Evolutionary conservation across 2,797 vertebrate species (phyloP), one percentile per base, ranked within the genome.

Genomic region (Poeciliopsis presidionis): DNA sequence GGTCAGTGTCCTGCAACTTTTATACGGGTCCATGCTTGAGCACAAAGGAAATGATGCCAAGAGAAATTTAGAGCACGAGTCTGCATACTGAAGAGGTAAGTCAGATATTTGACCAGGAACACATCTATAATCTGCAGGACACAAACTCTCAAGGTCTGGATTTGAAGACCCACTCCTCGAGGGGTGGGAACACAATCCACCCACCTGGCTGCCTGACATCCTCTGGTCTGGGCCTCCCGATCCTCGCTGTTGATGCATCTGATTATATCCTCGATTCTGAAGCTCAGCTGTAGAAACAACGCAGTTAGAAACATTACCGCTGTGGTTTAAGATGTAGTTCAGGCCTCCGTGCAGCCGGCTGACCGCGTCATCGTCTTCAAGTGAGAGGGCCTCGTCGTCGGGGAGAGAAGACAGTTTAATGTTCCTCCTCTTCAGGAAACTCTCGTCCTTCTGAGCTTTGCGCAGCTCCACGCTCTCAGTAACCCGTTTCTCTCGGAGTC

Each of bases 191-290:
- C 22, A n/a, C 61, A 51, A 13, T 43, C 16, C 18, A 30, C 82
- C 86, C 90, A 98, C 98, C 98, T 97, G 90, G 95, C 87, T 36
- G 95, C 95, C 86, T 96, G 96, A 11, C 97, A 97, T 1, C 97
- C 97, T 49, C 93, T 88, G 47, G 96, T 93, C 85, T 96, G 96
- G 3, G 92, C 55, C 39, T 91, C 82, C 0, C 72, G 84, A 74
- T 94, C 76, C 1, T 92, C 91, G 3, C 93, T 90, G 53, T 95
- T 96, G 72, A 98, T 87, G 0, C 91, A 93, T 72, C 81, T 39
- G 25, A 96, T 80, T 0, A 99, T 97, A 20, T 97, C 96, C 80
- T 96, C 92, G 41, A 98, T 89, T 4, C 89, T 84, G 8, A 90
- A 55, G 6, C 63, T 61, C 28, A 84, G 90, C 96, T 96, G 63